A percentile compares a stretch with the other conserved stretches of the same genome.
phyloP scores from a whole-genome alignment of 2,888 invertebrate species.

The Andrena praecox region DNA sequence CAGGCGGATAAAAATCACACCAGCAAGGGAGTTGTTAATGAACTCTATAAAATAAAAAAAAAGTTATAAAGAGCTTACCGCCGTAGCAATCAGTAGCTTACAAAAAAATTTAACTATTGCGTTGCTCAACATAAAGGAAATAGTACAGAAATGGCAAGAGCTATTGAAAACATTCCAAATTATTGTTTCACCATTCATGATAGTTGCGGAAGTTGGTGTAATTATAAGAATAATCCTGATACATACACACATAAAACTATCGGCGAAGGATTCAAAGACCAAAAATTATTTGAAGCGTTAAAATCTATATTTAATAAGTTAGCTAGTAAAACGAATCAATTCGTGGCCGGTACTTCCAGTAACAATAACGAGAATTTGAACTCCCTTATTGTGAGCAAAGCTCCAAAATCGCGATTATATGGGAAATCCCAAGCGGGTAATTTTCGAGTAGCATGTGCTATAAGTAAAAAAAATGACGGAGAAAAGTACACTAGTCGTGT shows the following conservation, averaged over 20 bases:
- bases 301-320: conserved; percentile 21
- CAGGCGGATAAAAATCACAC: conserved; percentile 52
- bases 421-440: too few species aligned
- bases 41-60: conserved; percentile 57
- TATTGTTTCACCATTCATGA: not conserved
- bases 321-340: conserved; percentile 16
- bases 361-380: not conserved
- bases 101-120: not conserved
- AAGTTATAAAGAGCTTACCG: too few species aligned
- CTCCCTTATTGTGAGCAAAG: not conserved
- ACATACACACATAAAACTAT: conserved; percentile 13
- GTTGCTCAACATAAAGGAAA: conserved; percentile 63
- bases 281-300: conserved; percentile 24
- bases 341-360: conserved; percentile 8
- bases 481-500: too few species aligned
- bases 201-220: conserved; percentile 63
- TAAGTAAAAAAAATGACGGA: too few species aligned
- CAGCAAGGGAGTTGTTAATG: conserved; percentile 26
- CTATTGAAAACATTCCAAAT: conserved; percentile 5
- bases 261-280: conserved; percentile 18
- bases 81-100: not conserved
- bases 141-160: not conserved
- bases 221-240: conserved; percentile 42
- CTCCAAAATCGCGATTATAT: too few species aligned
- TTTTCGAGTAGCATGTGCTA: too few species aligned